phyloP scores from a whole-genome alignment of 2,113 vertebrate genomes.

The Atrichornis clamosus region DNA sequence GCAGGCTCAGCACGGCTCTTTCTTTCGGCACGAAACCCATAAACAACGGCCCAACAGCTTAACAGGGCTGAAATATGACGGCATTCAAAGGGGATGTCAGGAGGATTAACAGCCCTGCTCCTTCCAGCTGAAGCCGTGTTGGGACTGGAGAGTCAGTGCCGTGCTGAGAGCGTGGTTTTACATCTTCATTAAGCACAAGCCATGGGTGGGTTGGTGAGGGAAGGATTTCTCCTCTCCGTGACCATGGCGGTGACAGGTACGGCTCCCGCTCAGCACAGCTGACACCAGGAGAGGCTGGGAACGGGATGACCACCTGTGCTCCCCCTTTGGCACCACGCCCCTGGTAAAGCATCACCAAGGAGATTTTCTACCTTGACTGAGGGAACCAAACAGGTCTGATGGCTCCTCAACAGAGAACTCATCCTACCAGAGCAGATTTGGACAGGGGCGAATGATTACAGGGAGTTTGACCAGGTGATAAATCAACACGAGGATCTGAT shows the following conservation, averaged over 20 bases:
- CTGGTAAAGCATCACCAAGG: background rate
- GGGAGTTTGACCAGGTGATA: background rate
- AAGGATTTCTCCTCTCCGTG: background rate
- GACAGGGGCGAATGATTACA: background rate
- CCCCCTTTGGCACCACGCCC: background rate
- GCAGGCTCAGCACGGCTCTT: slow-evolving; percentile 9
- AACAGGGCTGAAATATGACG: slow-evolving; percentile 48
- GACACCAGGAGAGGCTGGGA: background rate
- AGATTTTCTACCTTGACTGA: background rate
- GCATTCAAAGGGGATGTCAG: slow-evolving; percentile 27
- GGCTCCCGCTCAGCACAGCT: fast-evolving
- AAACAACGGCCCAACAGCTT: background rate
- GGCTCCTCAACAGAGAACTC: background rate
- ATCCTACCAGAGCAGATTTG: background rate
- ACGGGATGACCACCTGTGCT: fast-evolving
- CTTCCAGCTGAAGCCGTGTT: background rate
- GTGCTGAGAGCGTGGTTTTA: background rate
- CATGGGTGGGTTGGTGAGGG: fast-evolving
- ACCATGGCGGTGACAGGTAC: fast-evolving
- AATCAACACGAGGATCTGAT: background rate
- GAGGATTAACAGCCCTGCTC: slow-evolving; percentile 39
- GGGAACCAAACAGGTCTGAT: background rate
- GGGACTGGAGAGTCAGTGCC: background rate
- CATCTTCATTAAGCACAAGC: background rate
- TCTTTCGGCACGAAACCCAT: background rate